phyloP scores from a whole-genome alignment of 2,888 invertebrate species.

The Orchestes rusci region DNA sequence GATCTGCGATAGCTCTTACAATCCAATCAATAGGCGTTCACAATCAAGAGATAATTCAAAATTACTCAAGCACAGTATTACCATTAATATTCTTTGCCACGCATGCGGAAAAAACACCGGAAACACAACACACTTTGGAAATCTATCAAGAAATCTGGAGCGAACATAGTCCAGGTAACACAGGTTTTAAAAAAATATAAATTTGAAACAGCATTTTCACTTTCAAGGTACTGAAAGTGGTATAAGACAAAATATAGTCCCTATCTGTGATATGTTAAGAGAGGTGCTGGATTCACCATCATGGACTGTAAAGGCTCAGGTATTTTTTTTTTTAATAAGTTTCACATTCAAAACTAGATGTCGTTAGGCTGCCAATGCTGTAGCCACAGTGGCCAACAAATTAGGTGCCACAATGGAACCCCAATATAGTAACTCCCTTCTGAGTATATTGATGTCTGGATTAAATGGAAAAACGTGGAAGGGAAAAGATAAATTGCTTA shows the following conservation, averaged over 20 bases:
- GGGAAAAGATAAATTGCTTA: slow-evolving; percentile 78
- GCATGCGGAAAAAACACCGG: slow-evolving; percentile 70
- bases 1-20: slow-evolving; percentile 66
- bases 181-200: neutral
- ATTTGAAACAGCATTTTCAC: neutral
- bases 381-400: slow-evolving; percentile 70
- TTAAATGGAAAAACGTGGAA: slow-evolving; percentile 80
- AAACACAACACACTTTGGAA: slow-evolving; percentile 59
- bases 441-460: slow-evolving; percentile 59
- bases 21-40: slow-evolving; percentile 76
- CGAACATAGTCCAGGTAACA: slow-evolving; percentile 70
- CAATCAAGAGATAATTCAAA: slow-evolving; percentile 73
- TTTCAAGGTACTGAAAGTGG: slow-evolving; percentile 60
- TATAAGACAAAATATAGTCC: slow-evolving; percentile 65
- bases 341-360: too few relatives aligned
- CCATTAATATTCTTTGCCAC: slow-evolving; percentile 86
- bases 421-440: slow-evolving; percentile 55
- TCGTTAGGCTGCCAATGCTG: slow-evolving; percentile 74
- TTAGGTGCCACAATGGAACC: slow-evolving; percentile 58
- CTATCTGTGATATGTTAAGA: slow-evolving; percentile 64
- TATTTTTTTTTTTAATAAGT: slow-evolving; percentile 28
- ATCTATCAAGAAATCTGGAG: slow-evolving; percentile 85
- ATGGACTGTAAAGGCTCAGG: slow-evolving; percentile 83
- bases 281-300: slow-evolving; percentile 71
- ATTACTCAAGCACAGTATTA: slow-evolving; percentile 65